Evolutionary conservation across 2,888 invertebrate species (phyloP).

Genomic region (Caenorhabditis sp.): DNA sequence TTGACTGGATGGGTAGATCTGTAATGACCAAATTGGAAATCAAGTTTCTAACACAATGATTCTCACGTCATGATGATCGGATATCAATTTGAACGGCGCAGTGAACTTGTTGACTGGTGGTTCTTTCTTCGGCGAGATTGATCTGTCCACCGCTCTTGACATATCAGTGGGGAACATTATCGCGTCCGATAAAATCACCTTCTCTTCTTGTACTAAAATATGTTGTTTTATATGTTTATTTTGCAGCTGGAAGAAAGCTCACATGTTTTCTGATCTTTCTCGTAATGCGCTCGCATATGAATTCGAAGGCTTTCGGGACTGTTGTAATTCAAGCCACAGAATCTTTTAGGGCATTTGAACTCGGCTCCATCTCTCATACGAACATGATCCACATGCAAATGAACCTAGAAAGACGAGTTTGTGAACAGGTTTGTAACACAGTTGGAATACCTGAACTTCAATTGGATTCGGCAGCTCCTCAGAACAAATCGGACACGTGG

Average conservation of each 20-base stretch:
- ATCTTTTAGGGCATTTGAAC: slow-evolving; percentile 75
- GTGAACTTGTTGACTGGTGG: slow-evolving; percentile 3
- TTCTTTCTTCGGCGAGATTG: slow-evolving; percentile 22
- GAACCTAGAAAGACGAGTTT: slow-evolving; percentile 65
- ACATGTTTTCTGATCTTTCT: slow-evolving; percentile 30
- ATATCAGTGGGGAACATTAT: not conserved
- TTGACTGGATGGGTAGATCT: not conserved
- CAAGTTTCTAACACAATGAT: no score
- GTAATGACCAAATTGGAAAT: not conserved
- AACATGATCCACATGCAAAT: slow-evolving; percentile 81
- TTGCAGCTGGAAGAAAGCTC: not conserved
- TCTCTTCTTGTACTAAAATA: slow-evolving; percentile 38
- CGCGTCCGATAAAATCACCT: slow-evolving; percentile 8
- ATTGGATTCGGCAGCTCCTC: slow-evolving; percentile 38
- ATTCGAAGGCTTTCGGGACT: slow-evolving; percentile 71
- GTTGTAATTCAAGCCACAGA: slow-evolving; percentile 77
- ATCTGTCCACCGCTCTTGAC: not conserved
- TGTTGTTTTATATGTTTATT: not conserved
- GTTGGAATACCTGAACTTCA: slow-evolving; percentile 40
- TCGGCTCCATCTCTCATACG: slow-evolving; percentile 79
- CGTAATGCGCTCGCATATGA: slow-evolving; percentile 78
- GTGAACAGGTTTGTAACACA: not conserved
- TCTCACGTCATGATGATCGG: slow-evolving; percentile 32
- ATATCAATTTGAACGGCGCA: slow-evolving; percentile 44
- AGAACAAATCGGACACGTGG: slow-evolving; percentile 24